A percentile compares a stretch with the other conserved stretches of the same genome.
Conservation (phyloP, 2,113 vertebrate genomes). For the Amphiprion percula region DNA sequence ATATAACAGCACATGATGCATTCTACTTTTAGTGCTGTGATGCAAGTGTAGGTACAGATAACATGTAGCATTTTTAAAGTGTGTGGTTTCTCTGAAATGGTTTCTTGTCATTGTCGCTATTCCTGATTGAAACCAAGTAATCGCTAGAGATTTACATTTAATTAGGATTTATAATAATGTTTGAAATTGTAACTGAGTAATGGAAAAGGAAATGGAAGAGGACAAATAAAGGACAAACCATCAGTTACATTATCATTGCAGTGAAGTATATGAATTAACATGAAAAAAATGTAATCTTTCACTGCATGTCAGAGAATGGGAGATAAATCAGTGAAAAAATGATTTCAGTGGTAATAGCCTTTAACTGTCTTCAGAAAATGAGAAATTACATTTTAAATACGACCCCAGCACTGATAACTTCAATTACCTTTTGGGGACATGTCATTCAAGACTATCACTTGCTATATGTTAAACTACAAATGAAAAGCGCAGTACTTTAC, state of each 20-base stretch:
- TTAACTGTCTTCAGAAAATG: constrained; percentile 54
- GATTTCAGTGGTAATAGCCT: constrained; percentile 43
- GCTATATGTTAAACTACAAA: constrained; percentile 12
- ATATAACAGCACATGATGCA: constrained; percentile 18
- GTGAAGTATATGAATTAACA: constrained; percentile 48
- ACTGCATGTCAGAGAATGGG: constrained; percentile 39
- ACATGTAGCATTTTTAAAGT: constrained; percentile 29
- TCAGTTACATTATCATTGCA: constrained; percentile 35
- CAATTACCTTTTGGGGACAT: constrained; percentile 31
- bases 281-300: constrained; percentile 37
- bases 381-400: constrained; percentile 45
- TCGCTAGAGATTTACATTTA: constrained; percentile 48
- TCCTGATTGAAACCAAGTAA: constrained; percentile 55
- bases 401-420: constrained; percentile 18
- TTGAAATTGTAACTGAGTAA: constrained; percentile 42
- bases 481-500: constrained; percentile 74
- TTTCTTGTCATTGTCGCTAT: constrained; percentile 39
- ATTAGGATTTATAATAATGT: constrained; percentile 57
- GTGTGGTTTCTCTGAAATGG: constrained; percentile 15
- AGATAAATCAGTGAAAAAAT: constrained; percentile 47
- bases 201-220: constrained; percentile 41
- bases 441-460: background rate
- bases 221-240: constrained; percentile 56
- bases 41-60: constrained; percentile 36
- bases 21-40: constrained; percentile 45